A percentile compares a stretch with the other conserved stretches of the same genome.
phyloP scores from a whole-genome alignment of 2,113 vertebrate species.

The Lophura nycthemera region DNA sequence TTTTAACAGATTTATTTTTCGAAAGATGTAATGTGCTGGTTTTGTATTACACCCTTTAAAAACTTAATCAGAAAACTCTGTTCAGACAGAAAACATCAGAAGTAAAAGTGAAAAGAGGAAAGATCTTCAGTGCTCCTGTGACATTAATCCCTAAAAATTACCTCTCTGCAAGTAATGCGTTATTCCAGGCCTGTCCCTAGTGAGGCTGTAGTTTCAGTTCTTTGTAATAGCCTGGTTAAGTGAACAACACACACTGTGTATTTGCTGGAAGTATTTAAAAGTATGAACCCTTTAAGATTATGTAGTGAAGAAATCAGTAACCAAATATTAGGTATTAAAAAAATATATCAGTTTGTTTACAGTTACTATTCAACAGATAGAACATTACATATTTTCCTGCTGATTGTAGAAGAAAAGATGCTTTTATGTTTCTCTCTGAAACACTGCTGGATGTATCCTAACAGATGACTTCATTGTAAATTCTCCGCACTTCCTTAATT shows the following conservation, averaged over 20 bases:
- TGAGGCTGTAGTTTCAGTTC: background rate
- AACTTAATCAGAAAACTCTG: background rate
- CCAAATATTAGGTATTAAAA: background rate
- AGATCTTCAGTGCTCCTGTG: background rate
- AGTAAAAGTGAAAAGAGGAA: constrained; percentile 13
- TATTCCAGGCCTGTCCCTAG: background rate
- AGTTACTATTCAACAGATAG: background rate
- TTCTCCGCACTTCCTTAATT: background rate
- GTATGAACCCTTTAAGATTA: background rate
- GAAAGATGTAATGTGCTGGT: background rate
- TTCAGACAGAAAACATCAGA: constrained; percentile 2
- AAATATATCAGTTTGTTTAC: background rate
- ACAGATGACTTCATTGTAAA: background rate
- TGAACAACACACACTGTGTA: accelerated
- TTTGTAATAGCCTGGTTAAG: background rate
- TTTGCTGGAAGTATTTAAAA: background rate
- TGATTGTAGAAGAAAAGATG: background rate
- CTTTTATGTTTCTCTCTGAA: background rate
- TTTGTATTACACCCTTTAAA: background rate
- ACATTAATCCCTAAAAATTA: constrained; percentile 11
- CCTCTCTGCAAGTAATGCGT: background rate
- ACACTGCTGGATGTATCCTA: background rate
- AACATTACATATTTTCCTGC: background rate
- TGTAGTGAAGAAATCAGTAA: background rate
- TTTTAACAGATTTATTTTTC: constrained; percentile 16